Conservation (phyloP, 1,140 invertebrate genomes). For the Schlechtendalia chinensis region DNA sequence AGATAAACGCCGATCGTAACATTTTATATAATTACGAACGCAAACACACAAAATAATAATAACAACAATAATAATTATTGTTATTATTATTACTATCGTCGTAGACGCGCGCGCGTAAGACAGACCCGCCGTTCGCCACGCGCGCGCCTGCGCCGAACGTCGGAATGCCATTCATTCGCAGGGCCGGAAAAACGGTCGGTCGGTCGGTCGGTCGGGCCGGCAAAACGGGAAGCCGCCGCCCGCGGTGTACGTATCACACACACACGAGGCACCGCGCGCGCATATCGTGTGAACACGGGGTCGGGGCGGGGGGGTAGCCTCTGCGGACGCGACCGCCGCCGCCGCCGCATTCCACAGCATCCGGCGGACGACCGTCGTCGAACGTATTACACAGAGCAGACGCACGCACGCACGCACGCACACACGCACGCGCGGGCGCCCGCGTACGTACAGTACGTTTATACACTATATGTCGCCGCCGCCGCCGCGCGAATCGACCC, state of each 20-base stretch:
- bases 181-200: constrained; percentile 5
- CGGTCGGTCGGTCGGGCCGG: background rate
- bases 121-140: background rate
- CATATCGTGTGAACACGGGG: too few species aligned
- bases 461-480: background rate
- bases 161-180: constrained; percentile 46
- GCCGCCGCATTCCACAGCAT: constrained; percentile 45
- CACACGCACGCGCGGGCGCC: background rate
- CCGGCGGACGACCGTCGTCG: constrained; percentile 29
- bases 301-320: background rate
- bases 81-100: too few species aligned
- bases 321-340: background rate
- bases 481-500: constrained; percentile 41
- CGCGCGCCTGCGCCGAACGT: background rate
- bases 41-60: too few species aligned
- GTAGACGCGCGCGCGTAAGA: too few species aligned
- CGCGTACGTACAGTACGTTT: too few species aligned
- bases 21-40: too few species aligned
- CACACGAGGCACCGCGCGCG: background rate
- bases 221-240: too few species aligned
- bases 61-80: too few species aligned
- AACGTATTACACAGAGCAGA: too few species aligned
- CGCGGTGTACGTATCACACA: background rate
- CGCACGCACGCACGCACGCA: background rate
- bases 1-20: too few species aligned